Evolutionary conservation across 1,140 invertebrate species (phyloP).

Genomic region (Drosophila cardini): DNA sequence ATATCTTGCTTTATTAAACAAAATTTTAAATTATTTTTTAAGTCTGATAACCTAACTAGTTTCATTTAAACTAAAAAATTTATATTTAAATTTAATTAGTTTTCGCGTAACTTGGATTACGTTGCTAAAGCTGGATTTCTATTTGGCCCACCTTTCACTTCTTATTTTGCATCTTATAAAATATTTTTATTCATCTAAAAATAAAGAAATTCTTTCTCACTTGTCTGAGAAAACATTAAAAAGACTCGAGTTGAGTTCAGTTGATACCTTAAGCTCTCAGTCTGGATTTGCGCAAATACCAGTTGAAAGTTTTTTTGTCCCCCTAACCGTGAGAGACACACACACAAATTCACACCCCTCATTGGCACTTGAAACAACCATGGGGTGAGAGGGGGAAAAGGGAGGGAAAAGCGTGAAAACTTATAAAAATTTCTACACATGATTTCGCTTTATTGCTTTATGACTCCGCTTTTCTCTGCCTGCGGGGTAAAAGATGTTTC

Average conservation of each 20-base stretch:
- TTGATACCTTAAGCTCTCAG: constrained; percentile 52
- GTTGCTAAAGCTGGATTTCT: neutral
- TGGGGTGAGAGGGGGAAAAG: constrained; percentile 14
- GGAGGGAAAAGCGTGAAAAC: constrained; percentile 38
- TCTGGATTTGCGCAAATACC: constrained; percentile 47
- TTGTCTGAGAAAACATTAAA: constrained; percentile 18
- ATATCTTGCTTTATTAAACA: no score
- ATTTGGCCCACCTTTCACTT: constrained; percentile 3
- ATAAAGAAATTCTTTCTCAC: constrained; percentile 6
- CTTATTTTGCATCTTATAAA: neutral
- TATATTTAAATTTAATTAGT: neutral
- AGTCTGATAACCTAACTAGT: no score
- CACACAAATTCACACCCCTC: neutral
- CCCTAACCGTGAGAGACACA: neutral
- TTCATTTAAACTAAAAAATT: neutral
- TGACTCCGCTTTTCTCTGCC: constrained; percentile 42
- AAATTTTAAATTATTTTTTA: no score
- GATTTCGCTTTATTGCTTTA: constrained; percentile 65
- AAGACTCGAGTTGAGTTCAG: constrained; percentile 31
- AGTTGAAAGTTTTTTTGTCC: constrained; percentile 45
- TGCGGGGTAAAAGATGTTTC: neutral
- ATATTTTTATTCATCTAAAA: neutral
- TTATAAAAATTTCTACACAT: constrained; percentile 65
- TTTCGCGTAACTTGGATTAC: neutral
- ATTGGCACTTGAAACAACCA: neutral